phyloP scores from a whole-genome alignment of 2,888 invertebrate species.

The Antitype chi region DNA sequence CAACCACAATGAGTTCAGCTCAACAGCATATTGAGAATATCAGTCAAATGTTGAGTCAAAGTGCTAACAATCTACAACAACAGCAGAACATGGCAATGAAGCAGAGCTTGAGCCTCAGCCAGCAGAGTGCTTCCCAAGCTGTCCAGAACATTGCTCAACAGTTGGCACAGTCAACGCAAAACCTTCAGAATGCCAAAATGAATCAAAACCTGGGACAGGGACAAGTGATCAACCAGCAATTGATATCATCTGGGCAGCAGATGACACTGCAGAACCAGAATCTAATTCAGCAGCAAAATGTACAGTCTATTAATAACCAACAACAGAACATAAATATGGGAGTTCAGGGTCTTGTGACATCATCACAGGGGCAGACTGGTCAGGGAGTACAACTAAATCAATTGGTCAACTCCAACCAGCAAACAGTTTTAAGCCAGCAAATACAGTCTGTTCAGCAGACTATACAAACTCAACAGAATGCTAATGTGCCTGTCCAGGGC shows the following conservation, averaged over 20 bases:
- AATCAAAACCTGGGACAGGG: slow-evolving; percentile 85
- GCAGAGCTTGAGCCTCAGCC: slow-evolving; percentile 84
- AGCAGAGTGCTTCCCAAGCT: slow-evolving; percentile 84
- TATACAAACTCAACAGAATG: slow-evolving; percentile 83
- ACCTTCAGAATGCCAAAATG: slow-evolving; percentile 87
- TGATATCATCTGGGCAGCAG: slow-evolving; percentile 89
- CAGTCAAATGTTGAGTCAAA: slow-evolving; percentile 90
- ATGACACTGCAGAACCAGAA: slow-evolving; percentile 83
- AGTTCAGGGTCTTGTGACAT: slow-evolving; percentile 84
- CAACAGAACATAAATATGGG: slow-evolving; percentile 88
- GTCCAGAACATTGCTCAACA: slow-evolving; percentile 88
- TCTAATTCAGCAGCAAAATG: slow-evolving; percentile 86
- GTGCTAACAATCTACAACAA: slow-evolving; percentile 87
- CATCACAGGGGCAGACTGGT: slow-evolving; percentile 82
- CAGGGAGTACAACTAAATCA: slow-evolving; percentile 87
- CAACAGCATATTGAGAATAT: slow-evolving; percentile 92
- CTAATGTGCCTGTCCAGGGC: slow-evolving; percentile 82
- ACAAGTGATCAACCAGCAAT: slow-evolving; percentile 86
- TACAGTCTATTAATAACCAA: slow-evolving; percentile 84
- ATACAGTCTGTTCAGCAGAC: slow-evolving; percentile 88
- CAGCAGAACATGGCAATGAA: slow-evolving; percentile 88
- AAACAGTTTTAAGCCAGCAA: slow-evolving; percentile 87
- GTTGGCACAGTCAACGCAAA: slow-evolving; percentile 86
- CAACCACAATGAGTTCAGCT: slow-evolving; percentile 90
- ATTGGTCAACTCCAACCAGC: slow-evolving; percentile 83